Evolutionary conservation across 2,113 vertebrate genomes (phyloP).

Genomic region (Rattus rattus): DNA sequence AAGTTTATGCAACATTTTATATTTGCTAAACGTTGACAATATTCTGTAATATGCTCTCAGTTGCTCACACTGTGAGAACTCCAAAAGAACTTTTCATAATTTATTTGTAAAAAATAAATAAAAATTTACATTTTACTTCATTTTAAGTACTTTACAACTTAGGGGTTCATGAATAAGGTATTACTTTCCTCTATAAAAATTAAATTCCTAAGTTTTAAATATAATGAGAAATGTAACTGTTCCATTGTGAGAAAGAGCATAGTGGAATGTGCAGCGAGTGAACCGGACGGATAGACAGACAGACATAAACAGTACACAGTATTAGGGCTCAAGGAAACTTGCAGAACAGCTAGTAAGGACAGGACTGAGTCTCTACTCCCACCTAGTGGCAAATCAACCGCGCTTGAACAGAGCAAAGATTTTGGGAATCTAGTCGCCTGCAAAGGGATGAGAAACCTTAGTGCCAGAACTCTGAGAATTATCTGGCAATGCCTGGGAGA

Average conservation of each 20-base stretch:
- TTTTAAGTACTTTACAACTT: slow-evolving; percentile 58
- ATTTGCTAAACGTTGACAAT: neutral
- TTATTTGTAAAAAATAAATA: slow-evolving; percentile 36
- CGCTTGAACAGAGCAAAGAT: neutral
- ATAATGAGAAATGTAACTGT: slow-evolving; percentile 21
- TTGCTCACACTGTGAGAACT: slow-evolving; percentile 24
- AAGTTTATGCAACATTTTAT: slow-evolving; percentile 36
- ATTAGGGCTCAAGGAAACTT: slow-evolving; percentile 11
- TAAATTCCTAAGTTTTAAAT: slow-evolving; percentile 3
- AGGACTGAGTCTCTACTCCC: slow-evolving; percentile 77
- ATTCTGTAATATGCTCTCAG: neutral
- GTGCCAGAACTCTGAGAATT: neutral
- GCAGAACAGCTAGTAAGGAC: neutral
- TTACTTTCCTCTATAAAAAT: slow-evolving; percentile 45
- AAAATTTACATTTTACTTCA: slow-evolving; percentile 30
- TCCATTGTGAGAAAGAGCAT: neutral
- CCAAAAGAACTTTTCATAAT: slow-evolving; percentile 11
- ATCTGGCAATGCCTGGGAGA: neutral
- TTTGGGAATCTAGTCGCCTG: neutral
- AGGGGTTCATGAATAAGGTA: slow-evolving; percentile 11
- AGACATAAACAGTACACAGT: no score
- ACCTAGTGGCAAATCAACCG: slow-evolving; percentile 82
- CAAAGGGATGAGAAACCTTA: neutral
- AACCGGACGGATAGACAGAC: neutral
- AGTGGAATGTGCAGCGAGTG: neutral